Percentiles rank a stretch among this genome's conserved stretches.
Evolutionary conservation across 1,140 invertebrate genomes (phyloP).

Genomic region (Agraylea sexmaculata): DNA sequence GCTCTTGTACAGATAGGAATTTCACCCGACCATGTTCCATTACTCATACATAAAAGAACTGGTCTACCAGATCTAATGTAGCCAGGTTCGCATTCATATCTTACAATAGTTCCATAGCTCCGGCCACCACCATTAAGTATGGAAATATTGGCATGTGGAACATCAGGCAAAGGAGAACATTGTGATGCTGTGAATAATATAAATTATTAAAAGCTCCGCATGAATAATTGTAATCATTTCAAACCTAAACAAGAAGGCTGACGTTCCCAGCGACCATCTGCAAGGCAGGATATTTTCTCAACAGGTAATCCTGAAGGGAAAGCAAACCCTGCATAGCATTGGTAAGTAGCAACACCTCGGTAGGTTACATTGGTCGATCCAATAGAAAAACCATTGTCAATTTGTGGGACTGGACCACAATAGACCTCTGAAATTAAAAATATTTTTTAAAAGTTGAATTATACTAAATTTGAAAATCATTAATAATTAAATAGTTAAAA

Average conservation of each 20-base stretch:
- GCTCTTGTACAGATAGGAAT: slow-evolving; percentile 82
- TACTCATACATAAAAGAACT: slow-evolving; percentile 88
- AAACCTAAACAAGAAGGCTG: slow-evolving; percentile 78
- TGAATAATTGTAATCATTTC: slow-evolving; percentile 16
- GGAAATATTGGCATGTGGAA: slow-evolving; percentile 75
- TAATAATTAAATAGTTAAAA: too few relatives aligned
- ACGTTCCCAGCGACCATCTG: slow-evolving; percentile 82
- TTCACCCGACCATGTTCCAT: slow-evolving; percentile 90
- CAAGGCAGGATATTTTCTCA: slow-evolving; percentile 79
- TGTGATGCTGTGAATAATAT: slow-evolving; percentile 61
- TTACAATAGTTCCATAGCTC: slow-evolving; percentile 89
- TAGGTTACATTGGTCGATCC: slow-evolving; percentile 92
- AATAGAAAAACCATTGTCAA: slow-evolving; percentile 94
- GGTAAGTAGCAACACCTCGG: slow-evolving; percentile 83
- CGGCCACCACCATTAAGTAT: slow-evolving; percentile 86
- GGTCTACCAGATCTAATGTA: slow-evolving; percentile 80
- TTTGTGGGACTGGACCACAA: slow-evolving; percentile 93
- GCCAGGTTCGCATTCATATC: slow-evolving; percentile 89
- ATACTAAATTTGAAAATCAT: too few relatives aligned
- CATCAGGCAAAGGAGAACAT: slow-evolving; percentile 80
- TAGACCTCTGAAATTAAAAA: slow-evolving; percentile 65
- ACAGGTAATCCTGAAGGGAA: slow-evolving; percentile 78
- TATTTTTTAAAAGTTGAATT: background rate
- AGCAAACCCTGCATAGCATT: slow-evolving; percentile 93
- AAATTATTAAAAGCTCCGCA: slow-evolving; percentile 6